Percentiles rank a stretch among this genome's conserved stretches.
phyloP scores from a whole-genome alignment of 2,888 invertebrate species.

The Saturnia pavonia region DNA sequence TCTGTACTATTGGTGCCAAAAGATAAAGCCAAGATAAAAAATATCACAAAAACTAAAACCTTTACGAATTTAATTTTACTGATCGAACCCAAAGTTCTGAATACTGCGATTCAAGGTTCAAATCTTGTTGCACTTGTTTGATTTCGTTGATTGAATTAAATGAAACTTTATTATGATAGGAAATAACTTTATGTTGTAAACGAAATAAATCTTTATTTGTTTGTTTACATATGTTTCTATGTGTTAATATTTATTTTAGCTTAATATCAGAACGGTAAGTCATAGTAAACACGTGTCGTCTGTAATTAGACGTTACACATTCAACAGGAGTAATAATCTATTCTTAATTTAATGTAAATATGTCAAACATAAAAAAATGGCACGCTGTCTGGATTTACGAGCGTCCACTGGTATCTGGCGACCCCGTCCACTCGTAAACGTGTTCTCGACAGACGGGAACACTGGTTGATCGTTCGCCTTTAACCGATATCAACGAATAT shows the following conservation, averaged over 20 bases:
- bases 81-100: too few species aligned
- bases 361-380: slow-evolving; percentile 65
- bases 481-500: background rate
- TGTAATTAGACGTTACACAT: slow-evolving; percentile 24
- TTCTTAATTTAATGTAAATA: slow-evolving; percentile 44
- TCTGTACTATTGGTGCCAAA: background rate
- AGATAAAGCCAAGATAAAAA: background rate
- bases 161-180: background rate
- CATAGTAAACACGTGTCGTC: background rate
- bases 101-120: background rate
- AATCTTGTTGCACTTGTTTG: background rate
- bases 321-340: slow-evolving; percentile 18
- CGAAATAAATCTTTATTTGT: too few species aligned
- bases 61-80: background rate
- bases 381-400: slow-evolving; percentile 66
- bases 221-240: too few species aligned
- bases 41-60: background rate
- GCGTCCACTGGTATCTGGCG: slow-evolving; percentile 74
- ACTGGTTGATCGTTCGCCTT: slow-evolving; percentile 1
- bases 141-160: background rate
- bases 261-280: slow-evolving; percentile 10
- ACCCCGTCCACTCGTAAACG: slow-evolving; percentile 72
- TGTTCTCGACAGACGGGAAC: slow-evolving; percentile 54
- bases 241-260: background rate
- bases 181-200: too few species aligned